These are phyloP conservation scores for Mystacornis crossleyi DNA, from an alignment of 2,113 vertebrate species.

Conservation along the genomic window DNA sequence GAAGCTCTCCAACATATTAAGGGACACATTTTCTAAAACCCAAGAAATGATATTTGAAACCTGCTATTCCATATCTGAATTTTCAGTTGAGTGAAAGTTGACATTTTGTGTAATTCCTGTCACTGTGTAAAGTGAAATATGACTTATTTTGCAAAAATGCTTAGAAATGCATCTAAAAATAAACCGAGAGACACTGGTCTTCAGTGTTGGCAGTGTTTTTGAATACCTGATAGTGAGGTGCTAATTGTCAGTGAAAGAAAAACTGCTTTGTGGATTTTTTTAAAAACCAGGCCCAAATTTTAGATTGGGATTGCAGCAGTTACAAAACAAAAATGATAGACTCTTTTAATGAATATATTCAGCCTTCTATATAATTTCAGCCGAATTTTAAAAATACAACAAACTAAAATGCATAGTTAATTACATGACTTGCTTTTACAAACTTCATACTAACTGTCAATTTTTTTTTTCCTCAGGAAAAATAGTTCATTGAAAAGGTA, in stretches of 20 bases:
- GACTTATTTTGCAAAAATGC: background rate
- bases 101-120: background rate
- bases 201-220: background rate
- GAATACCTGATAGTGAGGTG: background rate
- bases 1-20: background rate
- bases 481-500: background rate
- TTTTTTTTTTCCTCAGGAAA: background rate
- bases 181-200: background rate
- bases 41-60: background rate
- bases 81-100: background rate
- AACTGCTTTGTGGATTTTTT: background rate
- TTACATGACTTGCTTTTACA: background rate
- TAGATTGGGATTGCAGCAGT: background rate
- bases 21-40: background rate
- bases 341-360: background rate
- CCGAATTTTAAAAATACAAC: background rate
- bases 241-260: background rate
- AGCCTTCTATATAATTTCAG: background rate
- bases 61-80: background rate
- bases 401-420: background rate
- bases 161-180: background rate
- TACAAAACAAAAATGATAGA: background rate
- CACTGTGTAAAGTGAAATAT: background rate
- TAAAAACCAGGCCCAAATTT: background rate
- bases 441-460: background rate